Conservation (phyloP, 2,113 vertebrate species). For the Corythornis vintsioides region DNA sequence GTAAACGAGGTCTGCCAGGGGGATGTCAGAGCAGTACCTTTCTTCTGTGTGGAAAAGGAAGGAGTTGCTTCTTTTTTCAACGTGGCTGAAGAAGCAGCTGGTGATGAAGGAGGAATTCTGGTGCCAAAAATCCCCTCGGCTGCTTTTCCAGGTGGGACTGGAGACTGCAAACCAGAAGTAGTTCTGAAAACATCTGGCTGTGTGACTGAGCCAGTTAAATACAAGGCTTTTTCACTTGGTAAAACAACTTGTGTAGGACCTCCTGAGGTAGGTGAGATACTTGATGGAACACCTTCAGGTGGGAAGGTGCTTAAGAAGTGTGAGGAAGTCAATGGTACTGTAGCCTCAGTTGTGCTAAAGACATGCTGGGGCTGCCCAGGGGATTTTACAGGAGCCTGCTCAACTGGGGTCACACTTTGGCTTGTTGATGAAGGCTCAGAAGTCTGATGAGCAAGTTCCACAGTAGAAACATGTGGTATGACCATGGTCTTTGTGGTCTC, state of each 20-base stretch:
- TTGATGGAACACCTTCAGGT: background rate
- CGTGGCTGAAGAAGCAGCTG: background rate
- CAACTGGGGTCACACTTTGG: slow-evolving; percentile 5
- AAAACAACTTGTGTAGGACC: slow-evolving; percentile 9
- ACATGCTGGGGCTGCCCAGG: background rate
- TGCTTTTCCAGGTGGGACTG: background rate
- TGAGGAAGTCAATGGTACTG: background rate
- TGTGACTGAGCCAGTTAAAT: background rate
- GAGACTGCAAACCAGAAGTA: background rate
- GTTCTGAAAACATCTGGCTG: background rate
- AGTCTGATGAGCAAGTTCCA: slow-evolving; percentile 27
- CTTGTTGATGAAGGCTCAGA: slow-evolving; percentile 43
- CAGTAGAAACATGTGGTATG: slow-evolving; percentile 23
- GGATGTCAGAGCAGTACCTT: background rate
- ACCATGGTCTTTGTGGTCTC: background rate
- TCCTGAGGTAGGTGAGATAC: background rate
- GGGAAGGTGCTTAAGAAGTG: background rate
- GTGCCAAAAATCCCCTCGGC: background rate
- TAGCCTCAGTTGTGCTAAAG: background rate
- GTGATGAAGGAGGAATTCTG: background rate
- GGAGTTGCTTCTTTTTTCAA: background rate
- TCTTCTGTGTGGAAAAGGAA: slow-evolving; percentile 24
- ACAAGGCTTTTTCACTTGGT: background rate
- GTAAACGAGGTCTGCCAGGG: background rate
- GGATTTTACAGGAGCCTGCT: background rate